These are phyloP conservation scores for Rhinoderma darwinii DNA, from an alignment of 2,113 vertebrate species.

Conservation along the genomic window DNA sequence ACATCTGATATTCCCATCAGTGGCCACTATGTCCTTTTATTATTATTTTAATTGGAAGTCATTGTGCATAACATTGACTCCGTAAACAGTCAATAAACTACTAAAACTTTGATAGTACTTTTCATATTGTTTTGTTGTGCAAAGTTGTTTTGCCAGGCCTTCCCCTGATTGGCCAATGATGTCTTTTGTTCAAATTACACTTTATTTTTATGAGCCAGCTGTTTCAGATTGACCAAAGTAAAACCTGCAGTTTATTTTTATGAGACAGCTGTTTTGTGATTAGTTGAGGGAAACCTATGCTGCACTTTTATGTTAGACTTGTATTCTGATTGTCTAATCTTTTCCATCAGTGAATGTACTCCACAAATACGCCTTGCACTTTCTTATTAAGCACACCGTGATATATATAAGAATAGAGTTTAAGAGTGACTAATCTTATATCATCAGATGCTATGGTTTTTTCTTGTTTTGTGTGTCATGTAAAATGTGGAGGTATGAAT, in stretches of 20 bases:
- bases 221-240: constrained; percentile 61
- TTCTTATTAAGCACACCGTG: constrained; percentile 34
- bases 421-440: constrained; percentile 10
- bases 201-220: constrained; percentile 58
- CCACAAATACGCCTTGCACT: constrained; percentile 32
- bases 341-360: constrained; percentile 53
- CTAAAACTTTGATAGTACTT: constrained; percentile 14
- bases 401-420: constrained; percentile 33
- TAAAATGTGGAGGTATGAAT: constrained; percentile 9
- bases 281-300: constrained; percentile 53
- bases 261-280: constrained; percentile 60
- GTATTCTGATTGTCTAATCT: constrained; percentile 53
- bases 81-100: constrained; percentile 37
- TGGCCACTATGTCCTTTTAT: neutral
- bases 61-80: neutral
- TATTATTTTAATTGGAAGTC: neutral
- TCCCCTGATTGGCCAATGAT: constrained; percentile 30
- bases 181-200: constrained; percentile 58
- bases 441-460: constrained; percentile 26
- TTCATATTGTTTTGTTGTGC: constrained; percentile 31
- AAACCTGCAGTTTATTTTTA: constrained; percentile 60
- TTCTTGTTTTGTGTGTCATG: constrained; percentile 9
- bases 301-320: constrained; percentile 49
- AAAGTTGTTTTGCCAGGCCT: neutral
- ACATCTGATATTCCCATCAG: too few relatives aligned